Conservation (phyloP, 1,140 invertebrate species). For the Caenorhabditis brenneri region DNA sequence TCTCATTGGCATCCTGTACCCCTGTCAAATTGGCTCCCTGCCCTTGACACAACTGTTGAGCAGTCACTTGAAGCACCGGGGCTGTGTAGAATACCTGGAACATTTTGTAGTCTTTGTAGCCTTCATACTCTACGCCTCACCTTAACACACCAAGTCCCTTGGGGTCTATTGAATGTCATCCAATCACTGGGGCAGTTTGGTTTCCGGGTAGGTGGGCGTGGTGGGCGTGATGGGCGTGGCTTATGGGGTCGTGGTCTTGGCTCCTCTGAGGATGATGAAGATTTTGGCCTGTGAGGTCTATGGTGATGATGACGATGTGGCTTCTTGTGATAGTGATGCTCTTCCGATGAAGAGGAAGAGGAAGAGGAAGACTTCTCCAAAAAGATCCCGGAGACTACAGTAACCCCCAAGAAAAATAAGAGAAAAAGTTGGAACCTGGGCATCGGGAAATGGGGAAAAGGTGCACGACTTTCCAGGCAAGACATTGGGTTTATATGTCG, state of each 20-base stretch:
- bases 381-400: no score
- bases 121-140: background rate
- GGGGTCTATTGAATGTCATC: background rate
- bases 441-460: no score
- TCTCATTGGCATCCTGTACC: no score
- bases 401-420: no score
- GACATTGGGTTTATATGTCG: no score
- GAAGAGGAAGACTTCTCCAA: no score
- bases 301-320: background rate
- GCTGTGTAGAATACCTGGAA: background rate
- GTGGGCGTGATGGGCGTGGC: background rate
- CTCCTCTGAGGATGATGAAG: background rate
- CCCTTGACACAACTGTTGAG: background rate
- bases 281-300: background rate
- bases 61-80: background rate
- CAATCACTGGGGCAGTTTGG: background rate
- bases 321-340: no score
- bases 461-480: no score
- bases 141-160: constrained; percentile 1
- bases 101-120: background rate
- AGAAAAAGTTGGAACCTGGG: no score
- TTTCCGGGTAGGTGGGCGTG: background rate
- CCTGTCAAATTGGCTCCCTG: no score
- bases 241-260: no score
- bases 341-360: no score